Evolutionary conservation across 2,888 invertebrate species (phyloP).

Genomic region (Nephrotoma flavescens): DNA sequence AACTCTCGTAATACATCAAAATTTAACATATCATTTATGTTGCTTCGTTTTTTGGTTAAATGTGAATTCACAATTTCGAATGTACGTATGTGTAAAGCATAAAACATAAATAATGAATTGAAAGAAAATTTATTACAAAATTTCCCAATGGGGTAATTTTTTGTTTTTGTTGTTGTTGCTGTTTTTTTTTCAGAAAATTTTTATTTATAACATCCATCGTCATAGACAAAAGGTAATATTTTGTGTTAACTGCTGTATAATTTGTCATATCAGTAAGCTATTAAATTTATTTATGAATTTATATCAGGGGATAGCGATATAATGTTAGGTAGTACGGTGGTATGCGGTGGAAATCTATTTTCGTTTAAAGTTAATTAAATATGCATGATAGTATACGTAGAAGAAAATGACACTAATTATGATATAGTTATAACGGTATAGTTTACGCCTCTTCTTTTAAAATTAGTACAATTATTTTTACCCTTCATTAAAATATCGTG

Average conservation of each 20-base stretch:
- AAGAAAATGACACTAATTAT: too few relatives aligned
- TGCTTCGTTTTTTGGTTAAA: not conserved
- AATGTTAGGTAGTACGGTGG: too few relatives aligned
- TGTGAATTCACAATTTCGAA: not conserved
- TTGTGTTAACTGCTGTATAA: not conserved
- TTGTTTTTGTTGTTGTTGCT: not conserved
- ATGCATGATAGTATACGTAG: too few relatives aligned
- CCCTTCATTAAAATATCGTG: too few relatives aligned
- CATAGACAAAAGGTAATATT: not conserved
- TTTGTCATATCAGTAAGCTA: not conserved
- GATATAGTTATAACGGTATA: too few relatives aligned
- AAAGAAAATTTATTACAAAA: not conserved
- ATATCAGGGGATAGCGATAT: too few relatives aligned
- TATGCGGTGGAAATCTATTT: too few relatives aligned
- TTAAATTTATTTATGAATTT: not conserved
- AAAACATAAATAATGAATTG: not conserved
- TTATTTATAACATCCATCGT: not conserved
- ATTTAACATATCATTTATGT: not conserved
- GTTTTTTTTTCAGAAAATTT: not conserved
- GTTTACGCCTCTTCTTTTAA: too few relatives aligned
- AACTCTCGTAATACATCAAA: not conserved
- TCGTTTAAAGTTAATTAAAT: too few relatives aligned
- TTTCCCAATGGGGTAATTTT: not conserved
- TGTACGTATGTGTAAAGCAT: not conserved
- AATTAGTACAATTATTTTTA: too few relatives aligned